Base-by-base conservation (phyloP, 2,888 invertebrate species). In the Cybosia mesomella region DNA sequence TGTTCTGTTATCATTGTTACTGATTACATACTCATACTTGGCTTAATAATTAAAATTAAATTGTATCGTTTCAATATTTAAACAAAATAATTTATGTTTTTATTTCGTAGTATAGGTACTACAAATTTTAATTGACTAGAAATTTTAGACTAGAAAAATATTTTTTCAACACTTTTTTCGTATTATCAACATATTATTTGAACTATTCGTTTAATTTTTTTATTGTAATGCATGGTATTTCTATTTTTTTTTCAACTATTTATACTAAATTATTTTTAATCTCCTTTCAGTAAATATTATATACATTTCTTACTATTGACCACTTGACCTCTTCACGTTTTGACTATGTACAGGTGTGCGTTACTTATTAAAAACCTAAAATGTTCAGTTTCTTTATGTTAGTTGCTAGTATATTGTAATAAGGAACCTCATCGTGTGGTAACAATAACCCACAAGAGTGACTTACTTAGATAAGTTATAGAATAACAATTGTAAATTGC, bases 91-190 rank as follows among this genome's bases (percentile, higher is more conserved):
- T 43, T 18, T 43, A 43, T 43, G 11, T 1, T 43, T 18, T 43
- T 15, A 39, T 39, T 43, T 43, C 43, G 22, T n/a, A 59, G 60
- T 39, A 24, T 15, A 28, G 28, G 15, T 32, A 58, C 15, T 64
- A 39, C 0, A 4, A 9, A 22, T 18, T 36, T 55, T 59, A 66
- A 66, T 63, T 70, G 70, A 66, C 70, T 70, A 70, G 70, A 70
- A 58, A n/a, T 64, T 70, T 66, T 34, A 18, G 66, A 70, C 66
- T 70, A 66, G 66, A 62, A 58, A 66, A 63, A 62, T 58, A 58
- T 22, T 55, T 55, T 9, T 24, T 53, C 13, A 53, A 49, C 5
- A n/a, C n/a, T 49, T 43, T 43, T 43, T n/a, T n/a, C 9, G 8
- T 1, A 49, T n/a, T 49, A 49, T n/a, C 9, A 49, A 49, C 49